A percentile compares a stretch with the other conserved stretches of the same genome.
These are phyloP conservation scores for Meloidogyne chitwoodi DNA, from an alignment of 1,140 invertebrate species.

Conservation along the genomic window DNA sequence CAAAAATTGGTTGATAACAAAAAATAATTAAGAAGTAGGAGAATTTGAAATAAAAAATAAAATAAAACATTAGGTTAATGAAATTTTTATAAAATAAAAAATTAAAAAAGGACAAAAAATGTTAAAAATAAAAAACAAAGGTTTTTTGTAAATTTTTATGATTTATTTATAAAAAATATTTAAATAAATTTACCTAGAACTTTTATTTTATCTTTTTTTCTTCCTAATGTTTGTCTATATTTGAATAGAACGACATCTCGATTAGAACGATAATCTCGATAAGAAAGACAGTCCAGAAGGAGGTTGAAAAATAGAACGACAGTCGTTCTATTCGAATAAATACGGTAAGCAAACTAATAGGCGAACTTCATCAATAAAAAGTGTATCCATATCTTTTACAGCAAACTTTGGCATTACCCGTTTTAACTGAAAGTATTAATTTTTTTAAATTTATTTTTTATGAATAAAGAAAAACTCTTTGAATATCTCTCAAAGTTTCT, in stretches of 20 bases:
- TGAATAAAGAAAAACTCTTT: slow-evolving; percentile 69
- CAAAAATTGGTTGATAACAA: not conserved
- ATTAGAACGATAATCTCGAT: too few relatives aligned
- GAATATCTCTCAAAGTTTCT: slow-evolving; percentile 92
- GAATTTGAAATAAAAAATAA: not conserved
- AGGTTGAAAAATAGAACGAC: too few relatives aligned
- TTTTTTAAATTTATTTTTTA: too few relatives aligned
- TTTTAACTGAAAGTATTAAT: slow-evolving; percentile 72
- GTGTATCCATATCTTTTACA: slow-evolving; percentile 98
- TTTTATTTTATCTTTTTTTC: slow-evolving; percentile 77
- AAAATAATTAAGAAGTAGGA: not conserved
- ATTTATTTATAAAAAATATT: too few relatives aligned
- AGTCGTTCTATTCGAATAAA: too few relatives aligned
- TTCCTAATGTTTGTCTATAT: slow-evolving; percentile 68
- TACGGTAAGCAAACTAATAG: slow-evolving; percentile 92
- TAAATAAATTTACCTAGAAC: slow-evolving; percentile 74
- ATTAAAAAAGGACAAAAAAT: too few relatives aligned
- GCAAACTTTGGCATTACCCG: slow-evolving; percentile 98
- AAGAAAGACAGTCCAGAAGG: too few relatives aligned
- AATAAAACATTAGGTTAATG: too few relatives aligned
- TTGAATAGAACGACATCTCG: too few relatives aligned
- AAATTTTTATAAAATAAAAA: too few relatives aligned
- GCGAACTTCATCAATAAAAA: slow-evolving; percentile 96
- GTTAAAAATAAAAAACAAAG: too few relatives aligned
- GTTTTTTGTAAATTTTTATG: too few relatives aligned